Conservation (phyloP, 2,888 invertebrate genomes). For the Strigamia crassipes region DNA sequence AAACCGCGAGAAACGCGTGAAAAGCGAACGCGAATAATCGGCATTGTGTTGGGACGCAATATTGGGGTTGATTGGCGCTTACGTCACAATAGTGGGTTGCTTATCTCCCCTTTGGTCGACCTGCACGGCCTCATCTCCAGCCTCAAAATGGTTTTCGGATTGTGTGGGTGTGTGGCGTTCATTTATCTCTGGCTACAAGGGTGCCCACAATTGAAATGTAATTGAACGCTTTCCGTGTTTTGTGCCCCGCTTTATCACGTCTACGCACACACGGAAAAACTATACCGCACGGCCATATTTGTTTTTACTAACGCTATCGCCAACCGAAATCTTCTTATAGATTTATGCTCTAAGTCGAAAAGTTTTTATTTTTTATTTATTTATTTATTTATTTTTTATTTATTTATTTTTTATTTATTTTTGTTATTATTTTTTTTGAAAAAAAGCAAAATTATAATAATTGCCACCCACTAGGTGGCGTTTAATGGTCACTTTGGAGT, state of each 20-base stretch:
- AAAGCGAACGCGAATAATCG: too few species aligned
- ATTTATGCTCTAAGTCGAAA: background rate
- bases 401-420: too few species aligned
- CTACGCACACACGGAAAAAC: conserved; percentile 18
- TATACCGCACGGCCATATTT: background rate
- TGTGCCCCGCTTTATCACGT: conserved; percentile 37
- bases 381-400: too few species aligned
- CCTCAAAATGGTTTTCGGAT: background rate
- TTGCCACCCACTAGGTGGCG: conserved; percentile 10
- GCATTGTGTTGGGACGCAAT: background rate
- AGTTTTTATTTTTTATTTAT: background rate
- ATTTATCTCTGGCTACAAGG: conserved; percentile 27
- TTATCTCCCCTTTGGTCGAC: conserved; percentile 4
- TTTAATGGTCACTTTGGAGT: background rate
- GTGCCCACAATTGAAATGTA: conserved; percentile 44
- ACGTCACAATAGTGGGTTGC: conserved; percentile 20
- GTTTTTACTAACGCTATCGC: background rate
- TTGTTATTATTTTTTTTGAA: too few species aligned
- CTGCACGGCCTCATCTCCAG: background rate
- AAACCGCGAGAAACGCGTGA: background rate
- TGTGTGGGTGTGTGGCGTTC: conserved; percentile 31
- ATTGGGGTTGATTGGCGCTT: background rate
- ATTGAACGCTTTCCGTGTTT: conserved; percentile 43
- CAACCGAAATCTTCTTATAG: background rate
- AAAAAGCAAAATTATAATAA: too few species aligned